Base-by-base conservation (phyloP, 2,113 vertebrate species). In the Cervus canadensis region DNA sequence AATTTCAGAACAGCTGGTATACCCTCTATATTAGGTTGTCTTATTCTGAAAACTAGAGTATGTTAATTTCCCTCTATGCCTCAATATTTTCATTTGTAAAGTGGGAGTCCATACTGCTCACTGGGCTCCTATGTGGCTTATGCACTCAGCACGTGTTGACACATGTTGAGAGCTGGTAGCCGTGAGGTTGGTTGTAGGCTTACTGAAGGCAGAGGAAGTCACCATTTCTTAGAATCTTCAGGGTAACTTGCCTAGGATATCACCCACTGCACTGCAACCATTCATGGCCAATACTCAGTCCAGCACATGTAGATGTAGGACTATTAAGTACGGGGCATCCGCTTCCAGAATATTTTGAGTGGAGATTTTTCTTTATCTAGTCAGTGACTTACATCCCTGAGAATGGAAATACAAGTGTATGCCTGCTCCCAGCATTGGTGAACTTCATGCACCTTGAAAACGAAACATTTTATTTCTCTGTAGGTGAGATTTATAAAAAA, bases 201-300 rank as follows among this genome's bases (percentile, higher is more conserved):
- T 67, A 19, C 4, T 30, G 85, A 50, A 50, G 54, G 84, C 36
- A 67, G 30, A 43, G 15, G 64, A 23, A 7, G 11, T 25, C 56
- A 11, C 2, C 40, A 0, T 25, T 64, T 86, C 43, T 81, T 4
- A n/a, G 74, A 52, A 17, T 50, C 54, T 71, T 30, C 33, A 6
- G 7, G 56, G n/a, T 3, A 3, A 9, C 85, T 54, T 50, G 90
- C 23, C 8, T 33, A 17, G 56, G 54, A 50, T 11, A 7, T 64
- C 3, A 5, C 6, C 45, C 10, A 4, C 57, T 36, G 36, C 2
- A 4, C 33, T 30, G 1, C 8, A 48, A 2, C 23, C 4, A 15
- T 17, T 78, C 33, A n/a, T 16, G 76, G 33, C 48, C 60, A 64
- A 3, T 87, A 16, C 8, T 30, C 25, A 19, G 33, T 26, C n/a